Evolutionary conservation across 2,113 vertebrate species (phyloP).

Genomic region (Mixornis gularis): DNA sequence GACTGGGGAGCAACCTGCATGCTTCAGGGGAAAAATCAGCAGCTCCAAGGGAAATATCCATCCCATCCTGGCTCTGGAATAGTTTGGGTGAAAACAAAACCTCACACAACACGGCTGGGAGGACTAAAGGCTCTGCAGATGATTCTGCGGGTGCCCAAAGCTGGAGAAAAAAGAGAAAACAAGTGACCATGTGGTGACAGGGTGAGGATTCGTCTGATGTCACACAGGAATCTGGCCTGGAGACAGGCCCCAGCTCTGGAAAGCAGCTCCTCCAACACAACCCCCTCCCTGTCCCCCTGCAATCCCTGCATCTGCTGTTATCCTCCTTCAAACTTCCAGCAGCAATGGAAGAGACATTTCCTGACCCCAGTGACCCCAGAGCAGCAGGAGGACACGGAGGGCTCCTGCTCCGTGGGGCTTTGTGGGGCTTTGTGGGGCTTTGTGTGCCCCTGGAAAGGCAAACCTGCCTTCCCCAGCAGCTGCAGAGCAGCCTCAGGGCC

Average conservation of each 20-base stretch:
- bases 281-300: background rate
- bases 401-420: background rate
- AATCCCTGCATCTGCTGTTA: background rate
- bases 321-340: background rate
- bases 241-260: background rate
- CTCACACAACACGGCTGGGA: background rate
- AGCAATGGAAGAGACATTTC: background rate
- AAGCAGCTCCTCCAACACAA: background rate
- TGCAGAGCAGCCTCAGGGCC: background rate
- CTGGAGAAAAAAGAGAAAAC: background rate
- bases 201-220: background rate
- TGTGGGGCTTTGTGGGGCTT: background rate
- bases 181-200: background rate
- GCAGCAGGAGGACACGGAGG: accelerated
- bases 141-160: background rate
- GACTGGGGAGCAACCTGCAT: background rate
- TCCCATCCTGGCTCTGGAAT: background rate
- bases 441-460: background rate
- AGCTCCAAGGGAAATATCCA: background rate
- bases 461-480: background rate
- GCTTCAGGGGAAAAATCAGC: background rate
- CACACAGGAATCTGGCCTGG: background rate
- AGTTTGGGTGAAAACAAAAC: background rate
- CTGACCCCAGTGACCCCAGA: background rate
- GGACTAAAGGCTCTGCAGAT: background rate